Conservation (phyloP, 2,888 invertebrate genomes). For the Trileptium ribeirensis region DNA sequence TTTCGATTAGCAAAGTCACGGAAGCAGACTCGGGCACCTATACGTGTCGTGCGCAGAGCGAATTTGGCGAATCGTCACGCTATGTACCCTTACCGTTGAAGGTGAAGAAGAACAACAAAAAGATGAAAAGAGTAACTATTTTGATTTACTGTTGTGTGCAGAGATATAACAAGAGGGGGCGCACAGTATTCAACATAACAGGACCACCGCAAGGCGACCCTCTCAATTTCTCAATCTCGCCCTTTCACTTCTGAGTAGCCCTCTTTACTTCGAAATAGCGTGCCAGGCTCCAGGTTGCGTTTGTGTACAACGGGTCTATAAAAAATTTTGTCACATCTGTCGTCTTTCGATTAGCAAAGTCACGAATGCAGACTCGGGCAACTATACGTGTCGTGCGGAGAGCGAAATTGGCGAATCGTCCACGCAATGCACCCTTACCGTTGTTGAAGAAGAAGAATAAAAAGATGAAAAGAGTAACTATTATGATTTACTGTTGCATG, state of each 20-base stretch:
- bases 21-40: conserved; percentile 43
- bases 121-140: background rate
- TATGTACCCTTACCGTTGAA: conserved; percentile 45
- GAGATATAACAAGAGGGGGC: no score
- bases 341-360: conserved; percentile 42
- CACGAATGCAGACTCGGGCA: conserved; percentile 41
- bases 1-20: conserved; percentile 41
- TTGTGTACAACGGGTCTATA: no score
- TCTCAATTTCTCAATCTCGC: no score
- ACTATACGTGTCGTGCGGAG: conserved; percentile 46
- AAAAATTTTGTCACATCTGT: conserved; percentile 42
- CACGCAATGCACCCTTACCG: conserved; percentile 44
- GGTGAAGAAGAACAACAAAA: conserved; percentile 7
- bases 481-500: no score
- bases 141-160: no score
- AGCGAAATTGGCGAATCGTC: conserved; percentile 46
- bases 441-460: conserved; percentile 32
- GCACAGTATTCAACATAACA: no score
- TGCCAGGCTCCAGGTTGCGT: no score
- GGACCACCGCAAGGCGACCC: no score
- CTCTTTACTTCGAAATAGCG: no score
- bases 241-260: no score
- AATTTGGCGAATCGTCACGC: conserved; percentile 47
- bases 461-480: background rate
- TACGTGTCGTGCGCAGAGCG: conserved; percentile 45